Conservation (phyloP, 2,113 vertebrate species). For the Passer domesticus region DNA sequence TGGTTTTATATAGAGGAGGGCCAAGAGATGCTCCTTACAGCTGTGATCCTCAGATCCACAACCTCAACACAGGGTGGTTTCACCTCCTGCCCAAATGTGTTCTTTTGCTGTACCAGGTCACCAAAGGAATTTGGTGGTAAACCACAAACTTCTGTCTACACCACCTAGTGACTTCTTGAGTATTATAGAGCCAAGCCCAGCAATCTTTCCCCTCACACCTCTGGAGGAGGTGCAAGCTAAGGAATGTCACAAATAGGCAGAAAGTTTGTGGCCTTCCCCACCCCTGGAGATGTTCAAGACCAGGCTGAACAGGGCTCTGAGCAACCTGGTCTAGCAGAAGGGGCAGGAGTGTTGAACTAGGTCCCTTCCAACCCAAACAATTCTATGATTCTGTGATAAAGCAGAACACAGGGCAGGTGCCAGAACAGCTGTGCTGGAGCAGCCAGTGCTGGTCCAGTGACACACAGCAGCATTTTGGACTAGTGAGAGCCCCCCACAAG, state of each 20-base stretch:
- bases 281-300: neutral
- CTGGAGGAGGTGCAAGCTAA: neutral
- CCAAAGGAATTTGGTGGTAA: neutral
- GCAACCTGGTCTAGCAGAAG: neutral
- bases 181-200: neutral
- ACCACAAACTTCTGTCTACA: neutral
- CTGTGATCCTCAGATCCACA: neutral
- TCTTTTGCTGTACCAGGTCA: neutral
- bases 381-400: neutral
- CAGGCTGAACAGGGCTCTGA: neutral
- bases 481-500: rapidly evolving
- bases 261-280: neutral
- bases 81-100: neutral
- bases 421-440: neutral
- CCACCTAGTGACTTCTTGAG: neutral
- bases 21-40: neutral
- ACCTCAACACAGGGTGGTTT: neutral
- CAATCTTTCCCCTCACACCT: neutral
- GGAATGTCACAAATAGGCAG: neutral
- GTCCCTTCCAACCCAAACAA: neutral
- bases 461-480: rapidly evolving
- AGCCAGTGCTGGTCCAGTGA: rapidly evolving
- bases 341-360: neutral
- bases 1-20: neutral
- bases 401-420: neutral